Base-by-base conservation (phyloP, 2,888 invertebrate genomes). In the Griposia aprilina region DNA sequence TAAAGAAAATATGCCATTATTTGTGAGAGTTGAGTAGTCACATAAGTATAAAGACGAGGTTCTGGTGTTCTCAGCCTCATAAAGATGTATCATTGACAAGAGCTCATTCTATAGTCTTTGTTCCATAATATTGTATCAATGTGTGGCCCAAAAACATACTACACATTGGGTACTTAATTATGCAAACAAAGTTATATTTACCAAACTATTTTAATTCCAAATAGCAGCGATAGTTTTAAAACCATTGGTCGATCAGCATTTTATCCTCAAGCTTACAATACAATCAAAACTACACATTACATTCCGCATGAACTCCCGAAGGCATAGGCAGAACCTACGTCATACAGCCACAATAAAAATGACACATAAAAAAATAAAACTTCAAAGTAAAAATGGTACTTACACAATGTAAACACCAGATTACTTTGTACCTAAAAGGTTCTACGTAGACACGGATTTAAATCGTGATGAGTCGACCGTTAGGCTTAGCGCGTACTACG, bases 401-500 rank as follows among this genome's bases (percentile, higher is more conserved):
- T n/a, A 45, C 65, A 67, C 30, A 71, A 76, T 81, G 55, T 76
- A 78, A 80, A 73, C 73, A 76, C 26, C 55, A 65, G 66, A 59
- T 74, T 74, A 81, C 60, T 80, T 80, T 74, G 45, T 26, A 88
- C 63, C 74, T 79, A 84, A 74, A 82, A 76, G 76, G 69, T 74
- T 81, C 52, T 62, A 52, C 81, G 73, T 75, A 89, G 86, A 79
- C 77, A 79, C 45, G 82, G 88, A 87, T 89, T 90, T 87, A 89
- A 92, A 90, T 89, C 85, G 84, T 89, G 91, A 89, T 90, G 90
- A 91, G 89, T 87, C 73, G 74, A 76, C 88, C 81, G 82, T 87
- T 84, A 89, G 30, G 30, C 30, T 36, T 36, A 36, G 30, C 30
- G 30, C 30, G 30, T 3, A 36, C 30, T 36, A 36, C 30, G 30